These are phyloP conservation scores for Dicrostonyx torquatus DNA, from an alignment of 2,797 vertebrate species.

Conservation along the genomic window DNA sequence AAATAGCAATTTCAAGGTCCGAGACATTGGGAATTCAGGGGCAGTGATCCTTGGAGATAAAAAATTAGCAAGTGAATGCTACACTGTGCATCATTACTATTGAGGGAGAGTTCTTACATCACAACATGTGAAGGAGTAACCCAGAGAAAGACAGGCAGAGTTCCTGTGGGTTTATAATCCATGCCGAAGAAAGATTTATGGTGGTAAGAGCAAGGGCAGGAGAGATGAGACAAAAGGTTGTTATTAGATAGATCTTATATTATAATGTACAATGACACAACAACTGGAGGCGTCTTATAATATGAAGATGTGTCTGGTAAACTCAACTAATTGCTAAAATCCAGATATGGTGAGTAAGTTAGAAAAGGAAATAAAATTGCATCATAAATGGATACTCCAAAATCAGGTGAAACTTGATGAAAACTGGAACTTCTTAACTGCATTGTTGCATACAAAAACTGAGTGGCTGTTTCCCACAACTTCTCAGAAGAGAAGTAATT, in stretches of 20 bases:
- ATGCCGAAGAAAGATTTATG: not conserved
- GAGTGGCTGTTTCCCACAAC: not conserved
- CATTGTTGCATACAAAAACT: slow-evolving; percentile 26
- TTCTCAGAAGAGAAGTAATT: not conserved
- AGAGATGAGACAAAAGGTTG: not conserved
- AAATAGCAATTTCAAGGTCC: not conserved
- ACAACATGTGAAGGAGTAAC: not conserved
- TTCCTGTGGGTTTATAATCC: not conserved
- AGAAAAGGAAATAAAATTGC: not conserved
- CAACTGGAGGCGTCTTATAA: not conserved
- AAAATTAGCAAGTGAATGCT: not conserved
- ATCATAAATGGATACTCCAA: not conserved
- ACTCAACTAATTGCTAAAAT: not conserved
- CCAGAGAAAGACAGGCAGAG: not conserved
- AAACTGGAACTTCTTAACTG: not conserved
- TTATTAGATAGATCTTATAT: not conserved
- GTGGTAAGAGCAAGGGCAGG: not conserved
- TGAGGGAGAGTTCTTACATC: not conserved
- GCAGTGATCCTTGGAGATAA: not conserved
- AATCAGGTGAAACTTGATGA: not conserved
- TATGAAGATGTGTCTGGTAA: not conserved
- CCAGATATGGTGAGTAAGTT: not conserved
- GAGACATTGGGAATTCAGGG: not conserved
- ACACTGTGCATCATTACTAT: not conserved
- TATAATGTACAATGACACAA: not conserved